These are phyloP conservation scores for Microplitis deprimator DNA, from an alignment of 2,888 invertebrate species.

Conservation along the genomic window DNA sequence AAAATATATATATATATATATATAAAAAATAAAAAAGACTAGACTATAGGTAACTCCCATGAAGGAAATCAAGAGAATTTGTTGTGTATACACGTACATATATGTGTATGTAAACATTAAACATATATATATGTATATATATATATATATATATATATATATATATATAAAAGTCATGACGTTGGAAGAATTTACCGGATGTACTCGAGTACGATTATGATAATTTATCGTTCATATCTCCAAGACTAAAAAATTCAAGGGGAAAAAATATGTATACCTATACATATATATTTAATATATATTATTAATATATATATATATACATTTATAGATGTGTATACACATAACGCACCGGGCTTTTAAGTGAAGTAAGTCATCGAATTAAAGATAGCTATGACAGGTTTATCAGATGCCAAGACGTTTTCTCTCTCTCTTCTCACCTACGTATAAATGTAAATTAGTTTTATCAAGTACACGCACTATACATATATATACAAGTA, in stretches of 20 bases:
- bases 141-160: slow-evolving; percentile 2
- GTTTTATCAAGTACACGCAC: background rate
- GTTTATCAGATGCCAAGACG: slow-evolving; percentile 63
- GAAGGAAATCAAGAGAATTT: slow-evolving; percentile 8
- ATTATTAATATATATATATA: background rate
- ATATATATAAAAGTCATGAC: background rate
- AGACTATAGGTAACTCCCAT: background rate
- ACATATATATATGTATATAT: background rate
- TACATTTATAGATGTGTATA: background rate
- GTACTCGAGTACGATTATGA: slow-evolving; percentile 33
- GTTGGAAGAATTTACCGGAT: slow-evolving; percentile 27
- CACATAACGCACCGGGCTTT: slow-evolving; percentile 19
- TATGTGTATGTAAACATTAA: background rate
- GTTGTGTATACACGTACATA: slow-evolving; percentile 7
- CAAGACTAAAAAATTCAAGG: slow-evolving; percentile 16
- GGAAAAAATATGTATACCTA: slow-evolving; percentile 25
- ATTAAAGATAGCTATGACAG: slow-evolving; percentile 62
- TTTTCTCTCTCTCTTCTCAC: slow-evolving; percentile 42
- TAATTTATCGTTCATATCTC: slow-evolving; percentile 34
- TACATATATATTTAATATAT: background rate
- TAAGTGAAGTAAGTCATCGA: slow-evolving; percentile 62
- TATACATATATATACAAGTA: slow-evolving; percentile 44
- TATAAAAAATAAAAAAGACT: background rate
- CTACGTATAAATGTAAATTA: slow-evolving; percentile 36
- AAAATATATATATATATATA: background rate